Evolutionary conservation across 1,140 invertebrate species (phyloP).

Genomic region (Acromyrmex heyeri): DNA sequence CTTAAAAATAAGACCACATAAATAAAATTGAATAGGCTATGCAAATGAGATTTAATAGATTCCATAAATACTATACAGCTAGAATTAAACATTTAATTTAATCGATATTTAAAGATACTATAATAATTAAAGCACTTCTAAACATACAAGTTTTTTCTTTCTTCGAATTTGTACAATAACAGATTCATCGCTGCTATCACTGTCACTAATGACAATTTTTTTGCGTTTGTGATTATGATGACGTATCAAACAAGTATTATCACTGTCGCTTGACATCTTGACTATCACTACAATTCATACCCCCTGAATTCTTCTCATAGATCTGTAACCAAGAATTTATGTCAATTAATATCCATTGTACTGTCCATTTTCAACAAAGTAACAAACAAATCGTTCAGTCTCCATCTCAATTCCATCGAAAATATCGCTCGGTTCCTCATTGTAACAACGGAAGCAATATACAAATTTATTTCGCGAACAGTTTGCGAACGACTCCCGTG

Average conservation of each 20-base stretch:
- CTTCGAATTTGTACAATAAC: slow-evolving; percentile 73
- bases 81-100: background rate
- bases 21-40: background rate
- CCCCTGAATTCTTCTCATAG: slow-evolving; percentile 23
- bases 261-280: slow-evolving; percentile 83
- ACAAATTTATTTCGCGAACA: too few relatives aligned
- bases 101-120: background rate
- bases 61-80: background rate
- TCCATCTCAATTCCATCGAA: background rate
- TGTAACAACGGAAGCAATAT: too few relatives aligned
- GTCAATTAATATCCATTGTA: background rate
- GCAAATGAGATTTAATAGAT: background rate
- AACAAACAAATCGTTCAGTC: background rate
- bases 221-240: slow-evolving; percentile 67
- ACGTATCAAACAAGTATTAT: slow-evolving; percentile 69
- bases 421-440: too few relatives aligned
- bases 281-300: slow-evolving; percentile 66
- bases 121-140: background rate
- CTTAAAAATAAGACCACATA: background rate
- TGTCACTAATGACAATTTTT: slow-evolving; percentile 77
- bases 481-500: background rate
- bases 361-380: background rate
- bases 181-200: slow-evolving; percentile 83
- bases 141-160: slow-evolving; percentile 79
- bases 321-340: slow-evolving; percentile 14